Evolutionary conservation across 1,140 invertebrate species (phyloP).

Genomic region (Nymphalis io): DNA sequence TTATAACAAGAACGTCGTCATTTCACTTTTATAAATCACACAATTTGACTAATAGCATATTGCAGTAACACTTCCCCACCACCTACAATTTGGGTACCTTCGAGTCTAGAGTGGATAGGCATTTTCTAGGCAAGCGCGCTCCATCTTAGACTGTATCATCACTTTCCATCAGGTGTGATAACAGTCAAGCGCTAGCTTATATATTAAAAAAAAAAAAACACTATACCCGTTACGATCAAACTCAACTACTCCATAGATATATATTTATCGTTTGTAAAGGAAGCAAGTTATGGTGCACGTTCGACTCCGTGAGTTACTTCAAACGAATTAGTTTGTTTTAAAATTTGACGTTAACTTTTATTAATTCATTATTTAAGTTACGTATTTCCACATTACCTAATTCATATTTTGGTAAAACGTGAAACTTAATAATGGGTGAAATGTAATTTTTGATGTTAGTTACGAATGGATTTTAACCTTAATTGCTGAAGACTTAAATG

Average conservation of each 20-base stretch:
- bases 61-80: too few relatives aligned
- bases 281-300: slow-evolving; percentile 67
- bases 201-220: too few relatives aligned
- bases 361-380: slow-evolving; percentile 32
- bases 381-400: slow-evolving; percentile 18
- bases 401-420: slow-evolving; percentile 11
- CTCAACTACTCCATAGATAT: slow-evolving; percentile 45
- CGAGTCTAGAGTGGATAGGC: too few relatives aligned
- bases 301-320: slow-evolving; percentile 59
- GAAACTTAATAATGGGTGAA: neutral
- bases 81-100: too few relatives aligned
- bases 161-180: too few relatives aligned
- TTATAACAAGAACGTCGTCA: too few relatives aligned
- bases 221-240: neutral
- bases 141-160: too few relatives aligned
- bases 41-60: too few relatives aligned
- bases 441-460: slow-evolving; percentile 1
- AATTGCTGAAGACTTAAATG: neutral
- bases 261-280: slow-evolving; percentile 53
- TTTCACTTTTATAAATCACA: too few relatives aligned
- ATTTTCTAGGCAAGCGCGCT: too few relatives aligned
- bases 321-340: slow-evolving; percentile 70
- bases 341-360: slow-evolving; percentile 57
- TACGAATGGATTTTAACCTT: neutral
- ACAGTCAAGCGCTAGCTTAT: too few relatives aligned